Percentiles rank a stretch among this genome's conserved stretches.
Evolutionary conservation across 2,888 invertebrate genomes (phyloP).

Genomic region (Dyspetes luteomarginatus): DNA sequence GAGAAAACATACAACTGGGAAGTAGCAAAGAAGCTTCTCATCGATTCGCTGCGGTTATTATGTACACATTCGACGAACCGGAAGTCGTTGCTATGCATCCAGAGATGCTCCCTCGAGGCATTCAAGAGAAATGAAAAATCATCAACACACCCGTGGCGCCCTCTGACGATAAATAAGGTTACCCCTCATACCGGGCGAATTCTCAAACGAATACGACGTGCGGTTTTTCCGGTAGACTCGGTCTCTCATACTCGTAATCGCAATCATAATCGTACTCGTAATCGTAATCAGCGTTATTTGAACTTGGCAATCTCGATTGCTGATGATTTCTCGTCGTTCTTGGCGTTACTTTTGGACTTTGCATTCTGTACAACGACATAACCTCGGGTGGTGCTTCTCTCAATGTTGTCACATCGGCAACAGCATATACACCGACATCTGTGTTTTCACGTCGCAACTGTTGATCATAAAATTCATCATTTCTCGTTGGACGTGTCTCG

Average conservation of each 20-base stretch:
- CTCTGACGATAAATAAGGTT: slow-evolving; percentile 6
- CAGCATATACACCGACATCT: slow-evolving; percentile 79
- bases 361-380: slow-evolving; percentile 78
- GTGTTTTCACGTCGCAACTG: slow-evolving; percentile 30
- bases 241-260: slow-evolving; percentile 77
- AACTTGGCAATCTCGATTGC: slow-evolving; percentile 56
- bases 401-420: slow-evolving; percentile 79
- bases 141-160: not conserved
- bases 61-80: slow-evolving; percentile 40
- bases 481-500: slow-evolving; percentile 10
- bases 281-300: slow-evolving; percentile 70
- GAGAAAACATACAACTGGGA: slow-evolving; percentile 7
- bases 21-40: slow-evolving; percentile 31
- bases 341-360: slow-evolving; percentile 67
- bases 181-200: not conserved
- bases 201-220: slow-evolving; percentile 81
- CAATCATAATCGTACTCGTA: slow-evolving; percentile 79
- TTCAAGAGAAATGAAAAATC: slow-evolving; percentile 6
- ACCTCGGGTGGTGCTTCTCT: slow-evolving; percentile 78
- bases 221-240: slow-evolving; percentile 78
- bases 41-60: slow-evolving; percentile 43
- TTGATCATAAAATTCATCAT: slow-evolving; percentile 45
- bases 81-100: slow-evolving; percentile 41
- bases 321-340: slow-evolving; percentile 47
- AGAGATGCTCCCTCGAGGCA: not conserved